phyloP scores from a whole-genome alignment of 2,113 vertebrate genomes.

The Podiceps cristatus region DNA sequence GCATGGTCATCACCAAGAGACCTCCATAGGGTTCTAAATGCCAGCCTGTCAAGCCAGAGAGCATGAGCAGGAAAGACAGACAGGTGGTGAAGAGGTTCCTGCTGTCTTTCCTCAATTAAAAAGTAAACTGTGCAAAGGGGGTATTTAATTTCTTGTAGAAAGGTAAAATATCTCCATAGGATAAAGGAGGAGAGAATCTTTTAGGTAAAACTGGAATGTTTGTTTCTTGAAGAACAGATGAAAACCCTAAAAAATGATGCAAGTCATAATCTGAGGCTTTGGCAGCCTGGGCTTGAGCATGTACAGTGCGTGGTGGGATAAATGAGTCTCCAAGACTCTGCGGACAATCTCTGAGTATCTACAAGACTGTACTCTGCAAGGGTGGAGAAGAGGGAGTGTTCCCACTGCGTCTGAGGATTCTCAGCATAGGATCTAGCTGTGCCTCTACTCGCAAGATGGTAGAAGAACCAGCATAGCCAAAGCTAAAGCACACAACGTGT shows the following conservation, averaged over 20 bases:
- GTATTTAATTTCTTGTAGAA: neutral
- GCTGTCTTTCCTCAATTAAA: neutral
- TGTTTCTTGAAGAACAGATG: neutral
- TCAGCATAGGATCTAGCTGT: neutral
- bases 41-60: neutral
- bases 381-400: neutral
- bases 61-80: neutral
- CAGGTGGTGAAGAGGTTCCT: neutral
- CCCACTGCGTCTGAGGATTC: neutral
- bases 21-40: neutral
- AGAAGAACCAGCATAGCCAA: neutral
- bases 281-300: neutral
- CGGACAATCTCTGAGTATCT: neutral
- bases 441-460: neutral
- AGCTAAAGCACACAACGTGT: accelerated
- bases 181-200: neutral
- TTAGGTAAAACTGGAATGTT: neutral
- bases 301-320: neutral
- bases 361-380: neutral
- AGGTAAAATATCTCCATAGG: neutral
- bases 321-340: accelerated
- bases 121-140: neutral
- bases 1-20: neutral
- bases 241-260: neutral
- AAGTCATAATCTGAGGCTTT: neutral